Conservation (phyloP, 2,797 vertebrate genomes). For the Oreortyx pictus region DNA sequence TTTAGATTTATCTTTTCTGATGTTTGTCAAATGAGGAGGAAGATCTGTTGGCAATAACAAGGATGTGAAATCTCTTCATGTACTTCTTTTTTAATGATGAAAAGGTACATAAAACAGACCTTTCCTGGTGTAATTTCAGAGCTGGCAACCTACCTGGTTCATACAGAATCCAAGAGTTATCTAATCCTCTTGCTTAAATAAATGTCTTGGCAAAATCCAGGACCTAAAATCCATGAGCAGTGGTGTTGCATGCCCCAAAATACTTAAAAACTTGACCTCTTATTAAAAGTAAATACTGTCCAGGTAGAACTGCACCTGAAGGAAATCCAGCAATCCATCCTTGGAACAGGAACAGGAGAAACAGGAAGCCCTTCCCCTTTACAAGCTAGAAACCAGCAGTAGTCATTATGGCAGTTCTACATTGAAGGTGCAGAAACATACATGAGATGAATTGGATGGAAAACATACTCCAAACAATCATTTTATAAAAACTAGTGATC, state of each 20-base stretch:
- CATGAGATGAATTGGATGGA: neutral
- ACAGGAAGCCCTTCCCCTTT: neutral
- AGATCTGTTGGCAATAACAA: neutral
- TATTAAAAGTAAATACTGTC: neutral
- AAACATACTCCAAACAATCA: too few species aligned
- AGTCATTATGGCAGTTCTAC: neutral
- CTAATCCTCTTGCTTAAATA: neutral
- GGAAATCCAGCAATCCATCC: neutral
- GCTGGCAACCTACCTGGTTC: neutral
- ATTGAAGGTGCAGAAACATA: neutral
- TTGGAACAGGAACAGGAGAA: neutral
- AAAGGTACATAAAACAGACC: neutral
- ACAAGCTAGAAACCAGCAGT: neutral
- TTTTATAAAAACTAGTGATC: neutral
- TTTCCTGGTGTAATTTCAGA: neutral
- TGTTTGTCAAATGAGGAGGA: neutral
- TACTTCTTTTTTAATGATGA: neutral
- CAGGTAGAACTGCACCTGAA: neutral
- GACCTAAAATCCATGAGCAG: neutral
- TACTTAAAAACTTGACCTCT: neutral
- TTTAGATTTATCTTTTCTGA: neutral
- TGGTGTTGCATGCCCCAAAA: neutral
- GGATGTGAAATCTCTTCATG: neutral
- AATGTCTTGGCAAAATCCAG: neutral
- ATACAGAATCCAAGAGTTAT: neutral